phyloP scores from a whole-genome alignment of 2,888 invertebrate species.

The Mythimna impura region DNA sequence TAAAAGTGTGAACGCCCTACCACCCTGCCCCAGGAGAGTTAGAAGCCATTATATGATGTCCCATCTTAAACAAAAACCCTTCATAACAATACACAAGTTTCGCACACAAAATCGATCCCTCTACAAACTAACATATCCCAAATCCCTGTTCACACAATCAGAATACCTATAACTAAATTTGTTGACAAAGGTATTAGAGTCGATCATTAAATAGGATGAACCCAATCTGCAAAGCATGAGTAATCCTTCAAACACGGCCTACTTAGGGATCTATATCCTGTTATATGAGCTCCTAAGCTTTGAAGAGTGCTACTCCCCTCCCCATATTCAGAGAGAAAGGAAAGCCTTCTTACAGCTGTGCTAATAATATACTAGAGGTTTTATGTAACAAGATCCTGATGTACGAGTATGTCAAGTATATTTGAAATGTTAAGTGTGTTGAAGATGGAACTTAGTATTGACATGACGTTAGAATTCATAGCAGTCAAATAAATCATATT shows the following conservation, averaged over 20 bases:
- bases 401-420: conserved; percentile 37
- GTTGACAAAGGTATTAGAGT: conserved; percentile 58
- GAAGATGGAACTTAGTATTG: conserved; percentile 10
- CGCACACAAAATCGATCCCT: conserved; percentile 22
- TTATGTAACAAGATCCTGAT: conserved; percentile 51
- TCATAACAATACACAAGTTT: conserved; percentile 13
- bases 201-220: conserved; percentile 59
- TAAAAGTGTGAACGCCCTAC: too few species aligned
- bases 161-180: conserved; percentile 47
- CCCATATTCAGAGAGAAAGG: conserved; percentile 59
- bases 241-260: conserved; percentile 65
- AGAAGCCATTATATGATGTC: too few species aligned
- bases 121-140: conserved; percentile 27
- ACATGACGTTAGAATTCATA: neutral
- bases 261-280: conserved; percentile 60
- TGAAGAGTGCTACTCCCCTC: conserved; percentile 54
- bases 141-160: conserved; percentile 28
- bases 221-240: conserved; percentile 61
- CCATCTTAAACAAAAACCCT: neutral
- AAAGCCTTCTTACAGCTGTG: conserved; percentile 56
- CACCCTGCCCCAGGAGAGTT: too few species aligned
- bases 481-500: neutral
- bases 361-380: conserved; percentile 57
- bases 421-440: conserved; percentile 35
- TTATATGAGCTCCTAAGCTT: conserved; percentile 61